phyloP scores from a whole-genome alignment of 1,140 invertebrate genomes.

The Cydia amplana region DNA sequence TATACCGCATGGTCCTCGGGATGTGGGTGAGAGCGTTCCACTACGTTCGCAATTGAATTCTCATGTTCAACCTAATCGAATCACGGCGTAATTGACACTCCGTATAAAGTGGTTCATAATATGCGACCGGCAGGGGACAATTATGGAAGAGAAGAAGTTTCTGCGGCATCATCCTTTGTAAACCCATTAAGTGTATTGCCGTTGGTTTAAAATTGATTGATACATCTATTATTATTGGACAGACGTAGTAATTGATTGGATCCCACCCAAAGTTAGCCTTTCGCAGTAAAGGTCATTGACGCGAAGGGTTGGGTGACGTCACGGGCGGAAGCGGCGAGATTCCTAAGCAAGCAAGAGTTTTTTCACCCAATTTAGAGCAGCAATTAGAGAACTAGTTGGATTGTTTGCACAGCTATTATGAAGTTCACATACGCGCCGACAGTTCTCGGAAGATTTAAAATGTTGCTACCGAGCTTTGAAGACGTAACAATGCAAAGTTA shows the following conservation, averaged over 20 bases:
- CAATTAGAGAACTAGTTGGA: conserved; percentile 44
- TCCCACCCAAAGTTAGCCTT: conserved; percentile 22
- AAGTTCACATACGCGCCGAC: conserved; percentile 33
- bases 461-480: conserved; percentile 35
- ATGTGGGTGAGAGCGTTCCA: conserved; percentile 21
- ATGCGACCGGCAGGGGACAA: conserved; percentile 12
- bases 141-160: conserved; percentile 21
- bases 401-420: conserved; percentile 44
- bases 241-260: conserved; percentile 20
- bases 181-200: conserved; percentile 12
- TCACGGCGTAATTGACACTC: conserved; percentile 30
- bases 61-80: conserved; percentile 29
- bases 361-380: conserved; percentile 42
- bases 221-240: conserved; percentile 23
- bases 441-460: conserved; percentile 36
- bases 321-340: conserved; percentile 35
- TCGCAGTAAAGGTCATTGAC: conserved; percentile 72
- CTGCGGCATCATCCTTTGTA: conserved; percentile 15
- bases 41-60: conserved; percentile 31
- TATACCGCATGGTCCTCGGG: neutral
- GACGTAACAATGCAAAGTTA: conserved; percentile 28
- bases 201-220: conserved; percentile 22
- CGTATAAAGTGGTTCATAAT: conserved; percentile 31
- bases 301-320: conserved; percentile 76
- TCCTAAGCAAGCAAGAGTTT: conserved; percentile 39